Conservation (phyloP, 2,113 vertebrate species). For the Dipodomys merriami region DNA sequence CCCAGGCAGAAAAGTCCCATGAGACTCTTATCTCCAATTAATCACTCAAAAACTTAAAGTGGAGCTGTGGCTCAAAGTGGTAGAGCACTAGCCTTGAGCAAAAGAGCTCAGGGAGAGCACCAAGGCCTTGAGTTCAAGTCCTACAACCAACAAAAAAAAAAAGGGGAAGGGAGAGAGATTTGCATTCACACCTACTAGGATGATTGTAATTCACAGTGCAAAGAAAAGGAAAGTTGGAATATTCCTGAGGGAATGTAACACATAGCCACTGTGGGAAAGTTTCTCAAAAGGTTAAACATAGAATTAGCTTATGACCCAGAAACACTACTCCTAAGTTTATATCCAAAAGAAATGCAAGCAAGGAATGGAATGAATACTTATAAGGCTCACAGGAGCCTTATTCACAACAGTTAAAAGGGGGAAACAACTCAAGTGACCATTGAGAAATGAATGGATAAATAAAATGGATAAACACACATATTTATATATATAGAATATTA, state of each 20-base stretch:
- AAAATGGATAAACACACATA: not conserved
- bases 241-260: conserved; percentile 34
- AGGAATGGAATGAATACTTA: not conserved
- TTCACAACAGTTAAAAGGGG: no score
- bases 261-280: not conserved
- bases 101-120: no score
- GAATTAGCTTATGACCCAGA: not conserved
- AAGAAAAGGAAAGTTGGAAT: conserved; percentile 17
- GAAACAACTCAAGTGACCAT: not conserved
- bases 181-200: conserved; percentile 8
- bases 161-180: not conserved
- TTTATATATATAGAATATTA: not conserved
- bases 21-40: no score
- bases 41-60: no score
- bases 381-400: no score
- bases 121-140: no score
- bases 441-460: not conserved
- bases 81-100: no score
- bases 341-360: not conserved
- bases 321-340: conserved; percentile 16
- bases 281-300: conserved; percentile 39
- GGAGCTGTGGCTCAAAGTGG: no score
- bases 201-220: not conserved
- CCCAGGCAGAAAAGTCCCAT: no score
- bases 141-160: no score